A percentile compares a stretch with the other conserved stretches of the same genome.
These are phyloP conservation scores for Leptinotarsa undecemlineata DNA, from an alignment of 1,140 invertebrate genomes.

Conservation along the genomic window DNA sequence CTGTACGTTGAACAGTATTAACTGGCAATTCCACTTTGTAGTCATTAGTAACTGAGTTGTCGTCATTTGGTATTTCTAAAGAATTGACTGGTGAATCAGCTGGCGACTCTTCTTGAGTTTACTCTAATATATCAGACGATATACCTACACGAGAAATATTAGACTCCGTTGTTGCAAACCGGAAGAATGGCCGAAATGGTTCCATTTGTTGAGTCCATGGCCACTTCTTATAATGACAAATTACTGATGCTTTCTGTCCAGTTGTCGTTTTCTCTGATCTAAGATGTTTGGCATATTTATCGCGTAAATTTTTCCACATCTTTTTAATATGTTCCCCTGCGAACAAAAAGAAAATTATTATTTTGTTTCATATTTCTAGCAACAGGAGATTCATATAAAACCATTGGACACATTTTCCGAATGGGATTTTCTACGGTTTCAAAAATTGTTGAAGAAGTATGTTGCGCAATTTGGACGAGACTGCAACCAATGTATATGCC, in stretches of 20 bases:
- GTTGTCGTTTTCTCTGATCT: constrained; percentile 8
- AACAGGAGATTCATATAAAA: constrained; percentile 14
- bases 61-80: no score
- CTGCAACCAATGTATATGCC: constrained; percentile 25
- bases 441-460: constrained; percentile 14
- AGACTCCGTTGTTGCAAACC: constrained; percentile 37
- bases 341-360: neutral
- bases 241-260: neutral
- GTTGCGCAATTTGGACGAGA: constrained; percentile 7
- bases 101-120: no score
- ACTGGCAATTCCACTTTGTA: no score
- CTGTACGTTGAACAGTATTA: no score
- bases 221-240: constrained; percentile 33
- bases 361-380: constrained; percentile 10
- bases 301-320: constrained; percentile 32
- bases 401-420: constrained; percentile 12
- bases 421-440: constrained; percentile 13
- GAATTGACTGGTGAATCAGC: no score
- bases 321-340: neutral
- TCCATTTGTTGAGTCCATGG: constrained; percentile 39
- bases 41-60: no score
- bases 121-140: neutral
- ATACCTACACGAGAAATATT: constrained; percentile 35
- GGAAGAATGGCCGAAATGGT: constrained; percentile 34
- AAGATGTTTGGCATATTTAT: constrained; percentile 37